Base-by-base conservation (phyloP, 2,888 invertebrate genomes). In the Emmelina monodactyla region DNA sequence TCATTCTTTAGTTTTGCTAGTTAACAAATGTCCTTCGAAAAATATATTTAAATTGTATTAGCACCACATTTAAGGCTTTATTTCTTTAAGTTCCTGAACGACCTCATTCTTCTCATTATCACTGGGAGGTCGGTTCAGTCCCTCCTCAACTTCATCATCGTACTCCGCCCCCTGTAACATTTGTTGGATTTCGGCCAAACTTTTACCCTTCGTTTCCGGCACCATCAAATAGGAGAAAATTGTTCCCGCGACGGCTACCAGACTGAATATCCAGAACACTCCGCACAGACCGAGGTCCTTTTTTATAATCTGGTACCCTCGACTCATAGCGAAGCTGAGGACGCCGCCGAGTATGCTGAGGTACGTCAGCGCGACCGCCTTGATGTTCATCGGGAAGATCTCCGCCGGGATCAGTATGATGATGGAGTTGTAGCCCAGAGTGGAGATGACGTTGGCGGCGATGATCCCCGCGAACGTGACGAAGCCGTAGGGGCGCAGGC, bases 201-300 rank as follows among this genome's bases (percentile, higher is more conserved):
- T 82, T 43, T 82, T 83, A 0, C 82, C 81, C 43, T 76, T 83
- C 0, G 84, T 84, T 56, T 85, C 85, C 2, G 83, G 84, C 0
- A 84, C 78, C 33, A 65, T 38, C n/a, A 73, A 53, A 13, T 60
- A 50, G 2, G 82, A 73, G 41, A 83, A 83, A 6, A 71, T 32
- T 1, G 78, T 65, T 0, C 84, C 82, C 11, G 61, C 32, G n/a
- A 78, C 54, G 2, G 82, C 70, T 2, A 71, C 58, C 1, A 49
- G 28, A 0, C 80, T 66, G 39, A 78, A 84, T 38, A 79, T 58
- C 43, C 66, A 68, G 39, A 84, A 83, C 1, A 78, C 72, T 2
- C 75, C 66, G 34, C 70, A 68, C 14, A 81, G 58, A 0, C 83
- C 84, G 1, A 56, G 57, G 1, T 44, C 36, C 33, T 83, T 71